Conservation (phyloP, 2,888 invertebrate genomes). For the Lissonota sp. region DNA sequence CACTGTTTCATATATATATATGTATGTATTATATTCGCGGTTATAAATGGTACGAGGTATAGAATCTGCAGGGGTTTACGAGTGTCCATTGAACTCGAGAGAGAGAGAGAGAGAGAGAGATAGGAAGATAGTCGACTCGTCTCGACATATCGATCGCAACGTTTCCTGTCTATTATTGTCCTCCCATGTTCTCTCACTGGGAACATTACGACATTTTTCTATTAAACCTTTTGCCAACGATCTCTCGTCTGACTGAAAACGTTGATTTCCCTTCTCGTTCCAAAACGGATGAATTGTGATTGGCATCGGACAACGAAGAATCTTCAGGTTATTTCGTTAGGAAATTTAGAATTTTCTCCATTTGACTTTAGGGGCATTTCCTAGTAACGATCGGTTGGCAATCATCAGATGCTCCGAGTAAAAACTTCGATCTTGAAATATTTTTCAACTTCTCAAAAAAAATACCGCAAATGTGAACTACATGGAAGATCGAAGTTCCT, state of each 20-base stretch:
- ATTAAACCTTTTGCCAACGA: background rate
- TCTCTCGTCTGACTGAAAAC: background rate
- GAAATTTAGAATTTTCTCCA: background rate
- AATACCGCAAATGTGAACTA: too few species aligned
- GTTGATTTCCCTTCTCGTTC: background rate
- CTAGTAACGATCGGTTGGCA: too few species aligned
- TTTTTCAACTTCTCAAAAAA: too few species aligned
- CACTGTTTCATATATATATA: conserved; percentile 15
- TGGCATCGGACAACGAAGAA: background rate
- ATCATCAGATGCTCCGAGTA: too few species aligned
- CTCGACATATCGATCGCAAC: conserved; percentile 64
- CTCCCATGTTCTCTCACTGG: conserved; percentile 40
- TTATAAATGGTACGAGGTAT: conserved; percentile 20
- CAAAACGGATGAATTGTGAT: background rate
- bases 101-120: conserved; percentile 42
- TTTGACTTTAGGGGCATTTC: too few species aligned
- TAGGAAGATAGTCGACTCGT: conserved; percentile 54
- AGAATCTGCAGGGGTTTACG: conserved; percentile 56
- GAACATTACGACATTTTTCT: conserved; percentile 26
- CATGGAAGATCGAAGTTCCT: too few species aligned
- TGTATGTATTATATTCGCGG: conserved; percentile 12
- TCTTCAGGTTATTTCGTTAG: background rate
- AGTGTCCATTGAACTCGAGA: conserved; percentile 64
- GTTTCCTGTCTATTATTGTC: conserved; percentile 61
- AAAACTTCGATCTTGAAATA: too few species aligned